phyloP scores from a whole-genome alignment of 2,797 vertebrate species.

The Fringilla coelebs region DNA sequence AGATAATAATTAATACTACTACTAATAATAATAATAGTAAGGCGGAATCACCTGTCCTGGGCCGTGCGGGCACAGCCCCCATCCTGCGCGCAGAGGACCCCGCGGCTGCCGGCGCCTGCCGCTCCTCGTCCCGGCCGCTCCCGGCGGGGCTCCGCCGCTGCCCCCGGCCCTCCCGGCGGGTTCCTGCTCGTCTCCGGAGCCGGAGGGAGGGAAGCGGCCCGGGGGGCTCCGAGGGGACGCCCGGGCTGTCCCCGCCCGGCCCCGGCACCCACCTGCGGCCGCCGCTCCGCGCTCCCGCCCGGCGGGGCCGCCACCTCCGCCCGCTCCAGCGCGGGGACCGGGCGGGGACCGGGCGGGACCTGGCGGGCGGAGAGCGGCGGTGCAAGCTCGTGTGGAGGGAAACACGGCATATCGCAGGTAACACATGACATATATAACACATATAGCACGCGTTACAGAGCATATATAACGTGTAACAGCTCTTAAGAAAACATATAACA shows the following conservation, averaged over 20 bases:
- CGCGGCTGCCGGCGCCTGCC: background rate
- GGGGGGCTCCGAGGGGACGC: background rate
- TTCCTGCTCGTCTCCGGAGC: background rate
- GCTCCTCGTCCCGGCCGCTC: background rate
- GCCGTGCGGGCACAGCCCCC: background rate
- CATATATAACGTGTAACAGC: background rate
- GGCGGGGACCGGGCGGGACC: background rate
- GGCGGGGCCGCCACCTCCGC: background rate
- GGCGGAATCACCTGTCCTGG: background rate
- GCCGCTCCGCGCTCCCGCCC: background rate
- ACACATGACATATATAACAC: background rate
- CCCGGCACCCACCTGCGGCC: background rate
- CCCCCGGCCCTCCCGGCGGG: background rate
- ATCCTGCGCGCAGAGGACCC: background rate
- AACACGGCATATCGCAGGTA: accelerated
- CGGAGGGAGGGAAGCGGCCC: background rate
- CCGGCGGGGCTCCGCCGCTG: background rate
- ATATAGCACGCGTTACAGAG: background rate
- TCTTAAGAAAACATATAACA: background rate
- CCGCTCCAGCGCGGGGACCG: background rate
- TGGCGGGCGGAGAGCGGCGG: background rate
- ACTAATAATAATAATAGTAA: background rate
- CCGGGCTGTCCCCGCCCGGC: background rate
- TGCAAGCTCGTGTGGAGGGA: background rate
- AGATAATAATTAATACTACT: background rate